Evolutionary conservation across 1,140 invertebrate species (phyloP).

Genomic region (Habropoda laboriosa): DNA sequence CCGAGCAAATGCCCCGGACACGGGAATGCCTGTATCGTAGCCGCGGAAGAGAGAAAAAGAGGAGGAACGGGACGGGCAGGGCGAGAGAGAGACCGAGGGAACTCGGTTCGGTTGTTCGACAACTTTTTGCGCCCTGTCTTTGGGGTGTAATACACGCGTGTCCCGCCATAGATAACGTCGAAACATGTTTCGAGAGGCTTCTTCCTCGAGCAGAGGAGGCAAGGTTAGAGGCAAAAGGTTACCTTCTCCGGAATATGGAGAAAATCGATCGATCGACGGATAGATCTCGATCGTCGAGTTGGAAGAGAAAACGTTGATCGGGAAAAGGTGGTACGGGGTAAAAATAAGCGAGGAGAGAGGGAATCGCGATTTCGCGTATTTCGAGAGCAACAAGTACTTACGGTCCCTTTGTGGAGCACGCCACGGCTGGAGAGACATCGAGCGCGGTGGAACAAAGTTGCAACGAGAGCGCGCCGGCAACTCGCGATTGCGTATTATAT

Average conservation of each 20-base stretch:
- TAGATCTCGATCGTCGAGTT: neutral
- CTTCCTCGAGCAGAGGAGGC: neutral
- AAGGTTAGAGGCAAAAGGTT: neutral
- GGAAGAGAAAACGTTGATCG: neutral
- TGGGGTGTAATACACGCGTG: neutral
- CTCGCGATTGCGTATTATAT: conserved; percentile 56
- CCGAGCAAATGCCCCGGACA: conserved; percentile 40
- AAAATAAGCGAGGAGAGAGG: conserved; percentile 39
- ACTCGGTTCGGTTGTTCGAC: conserved; percentile 15
- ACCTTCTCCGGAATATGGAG: neutral
- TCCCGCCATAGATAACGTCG: neutral
- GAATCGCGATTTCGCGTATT: conserved; percentile 63
- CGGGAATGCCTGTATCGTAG: conserved; percentile 10
- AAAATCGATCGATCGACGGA: too few relatives aligned
- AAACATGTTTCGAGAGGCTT: conserved; percentile 2
- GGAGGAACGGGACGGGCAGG: neutral
- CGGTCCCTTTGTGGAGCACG: conserved; percentile 55
- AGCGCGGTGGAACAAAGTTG: conserved; percentile 63
- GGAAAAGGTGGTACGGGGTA: neutral
- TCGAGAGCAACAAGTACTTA: conserved; percentile 69
- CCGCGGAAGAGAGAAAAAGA: neutral
- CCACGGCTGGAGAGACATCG: conserved; percentile 56
- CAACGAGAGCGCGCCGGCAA: conserved; percentile 48
- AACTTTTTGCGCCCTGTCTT: conserved; percentile 14
- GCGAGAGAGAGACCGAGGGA: conserved; percentile 3